Base-by-base conservation (phyloP, 92 coral and sea anemone genomes). In the Epizoanthus ramosus region DNA sequence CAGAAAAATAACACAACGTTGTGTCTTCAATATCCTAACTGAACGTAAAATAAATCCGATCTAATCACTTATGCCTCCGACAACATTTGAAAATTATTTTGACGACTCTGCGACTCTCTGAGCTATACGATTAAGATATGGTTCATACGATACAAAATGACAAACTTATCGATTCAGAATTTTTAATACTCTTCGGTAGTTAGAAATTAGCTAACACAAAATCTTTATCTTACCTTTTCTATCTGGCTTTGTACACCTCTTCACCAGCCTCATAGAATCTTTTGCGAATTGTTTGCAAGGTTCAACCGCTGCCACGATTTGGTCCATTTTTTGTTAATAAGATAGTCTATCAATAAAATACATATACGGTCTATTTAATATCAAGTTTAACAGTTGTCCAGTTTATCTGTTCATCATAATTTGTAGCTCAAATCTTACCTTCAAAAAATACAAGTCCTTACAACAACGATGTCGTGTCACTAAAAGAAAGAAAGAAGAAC, bases 271-370 rank as follows among this genome's bases (percentile, higher is more conserved):
- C 93, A 95, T 88, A 9, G 98, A 95, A 84, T 95, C 98, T 80
- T 95, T 95, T 67, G 98, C 98, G 90, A 95, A 95, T 85, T 93
- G 95, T 77, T 95, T 95, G 87, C 98, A 95, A 45, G 98, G 98
- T 71, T 95, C 98, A 1, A 95, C 86, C 19, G 98, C 94, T 85
- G 89, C 94, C 19, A 93, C 87, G 21, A 95, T 95, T 87, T 95
- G 98, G 88, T 95, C 98, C 98, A 95, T 95, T 90, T 90, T 74
- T 80, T 21, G 33, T 19, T 54, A 53, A 63, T 63, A 37, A 18
- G 63, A 80, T 86, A 73, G 57, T 72, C 88, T 82, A 74, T 1
- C 21, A 58, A 60, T 31, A 53, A 64, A 59, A 69, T 74, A 60
- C 16, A 74, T 10, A 14, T 10, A 53, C 57, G 22, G 15, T 19